Percentiles rank a stretch among this genome's conserved stretches.
Conservation (phyloP, 2,888 invertebrate species). For the Thecophora atra region DNA sequence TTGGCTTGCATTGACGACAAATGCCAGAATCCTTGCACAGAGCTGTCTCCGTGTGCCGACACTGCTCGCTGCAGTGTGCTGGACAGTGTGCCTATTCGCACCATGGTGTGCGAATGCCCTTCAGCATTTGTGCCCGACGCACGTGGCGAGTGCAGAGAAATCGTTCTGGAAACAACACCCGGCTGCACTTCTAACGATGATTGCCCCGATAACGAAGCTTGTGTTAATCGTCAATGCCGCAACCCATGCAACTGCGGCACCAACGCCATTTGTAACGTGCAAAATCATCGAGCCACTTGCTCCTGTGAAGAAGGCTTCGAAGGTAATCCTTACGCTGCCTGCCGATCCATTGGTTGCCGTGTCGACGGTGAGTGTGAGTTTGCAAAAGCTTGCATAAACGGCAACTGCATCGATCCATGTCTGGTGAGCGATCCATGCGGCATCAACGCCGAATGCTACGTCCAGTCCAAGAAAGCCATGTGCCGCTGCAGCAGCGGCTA, state of each 20-base stretch:
- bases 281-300: constrained; percentile 86
- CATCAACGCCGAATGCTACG: constrained; percentile 83
- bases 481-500: constrained; percentile 86
- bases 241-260: constrained; percentile 89
- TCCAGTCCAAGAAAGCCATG: constrained; percentile 76
- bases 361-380: constrained; percentile 85
- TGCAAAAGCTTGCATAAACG: constrained; percentile 84
- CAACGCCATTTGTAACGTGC: constrained; percentile 82
- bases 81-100: constrained; percentile 85
- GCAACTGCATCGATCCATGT: constrained; percentile 87
- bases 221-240: constrained; percentile 85
- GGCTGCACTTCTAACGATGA: constrained; percentile 84
- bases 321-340: constrained; percentile 85
- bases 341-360: constrained; percentile 83
- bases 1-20: constrained; percentile 81
- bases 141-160: constrained; percentile 80
- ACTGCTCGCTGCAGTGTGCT: constrained; percentile 83
- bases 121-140: constrained; percentile 84
- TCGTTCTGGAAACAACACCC: constrained; percentile 74
- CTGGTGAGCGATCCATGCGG: constrained; percentile 82
- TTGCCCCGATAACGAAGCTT: constrained; percentile 81
- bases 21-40: constrained; percentile 82
- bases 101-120: constrained; percentile 88
- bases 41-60: constrained; percentile 78
- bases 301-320: constrained; percentile 85